These are phyloP conservation scores for Corvus cornix DNA, from an alignment of 2,113 vertebrate genomes.

Conservation along the genomic window DNA sequence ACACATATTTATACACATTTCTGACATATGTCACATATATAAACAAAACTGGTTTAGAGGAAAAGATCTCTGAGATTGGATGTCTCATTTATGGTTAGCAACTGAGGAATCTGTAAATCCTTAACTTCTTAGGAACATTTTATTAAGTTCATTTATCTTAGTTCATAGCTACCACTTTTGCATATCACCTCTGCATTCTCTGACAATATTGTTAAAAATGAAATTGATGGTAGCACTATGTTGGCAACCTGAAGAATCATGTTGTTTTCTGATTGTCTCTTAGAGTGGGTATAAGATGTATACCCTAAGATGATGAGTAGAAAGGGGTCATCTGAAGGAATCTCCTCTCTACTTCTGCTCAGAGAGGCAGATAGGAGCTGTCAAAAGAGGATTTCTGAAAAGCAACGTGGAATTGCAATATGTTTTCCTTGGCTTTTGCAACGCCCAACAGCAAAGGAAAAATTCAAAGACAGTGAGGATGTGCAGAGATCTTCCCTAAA, in stretches of 20 bases:
- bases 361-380: not conserved
- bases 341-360: not conserved
- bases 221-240: not conserved
- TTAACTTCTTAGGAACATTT: not conserved
- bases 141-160: not conserved
- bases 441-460: not conserved
- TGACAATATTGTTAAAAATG: not conserved
- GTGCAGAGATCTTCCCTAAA: not conserved
- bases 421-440: not conserved
- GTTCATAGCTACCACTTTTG: not conserved
- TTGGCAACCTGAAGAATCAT: not conserved
- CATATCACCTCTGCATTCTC: not conserved
- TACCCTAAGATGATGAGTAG: not conserved
- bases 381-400: not conserved
- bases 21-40: not conserved
- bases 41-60: not conserved
- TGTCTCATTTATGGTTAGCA: not conserved
- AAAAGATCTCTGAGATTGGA: not conserved
- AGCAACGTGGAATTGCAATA: rapidly evolving
- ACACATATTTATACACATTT: not conserved
- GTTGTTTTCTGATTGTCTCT: not conserved
- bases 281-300: not conserved
- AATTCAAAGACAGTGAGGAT: not conserved
- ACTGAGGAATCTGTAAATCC: not conserved
- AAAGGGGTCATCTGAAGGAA: not conserved